Percentiles rank a stretch among this genome's conserved stretches.
Conservation (phyloP, 2,113 vertebrate species). For the Carassius carassius region DNA sequence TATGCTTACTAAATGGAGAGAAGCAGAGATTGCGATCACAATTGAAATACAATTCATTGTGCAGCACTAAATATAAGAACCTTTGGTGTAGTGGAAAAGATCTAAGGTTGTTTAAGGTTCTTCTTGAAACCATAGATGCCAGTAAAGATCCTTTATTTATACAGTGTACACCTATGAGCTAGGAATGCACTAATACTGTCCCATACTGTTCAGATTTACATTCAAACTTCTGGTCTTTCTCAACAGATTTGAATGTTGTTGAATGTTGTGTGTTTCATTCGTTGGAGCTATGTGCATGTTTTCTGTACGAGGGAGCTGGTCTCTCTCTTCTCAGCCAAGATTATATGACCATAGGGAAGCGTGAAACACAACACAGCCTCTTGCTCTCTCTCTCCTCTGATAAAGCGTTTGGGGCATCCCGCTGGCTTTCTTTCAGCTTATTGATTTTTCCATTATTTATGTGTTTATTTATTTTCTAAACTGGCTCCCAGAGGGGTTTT, state of each 20-base stretch:
- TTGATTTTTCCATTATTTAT: conserved; percentile 70
- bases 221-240: not conserved
- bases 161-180: not conserved
- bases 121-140: too few relatives aligned
- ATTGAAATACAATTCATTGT: too few relatives aligned
- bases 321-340: conserved; percentile 59
- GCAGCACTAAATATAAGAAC: too few relatives aligned
- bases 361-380: conserved; percentile 65
- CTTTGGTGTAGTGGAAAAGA: too few relatives aligned
- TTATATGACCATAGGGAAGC: conserved; percentile 64
- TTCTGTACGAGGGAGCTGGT: conserved; percentile 63
- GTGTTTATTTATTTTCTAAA: conserved; percentile 69
- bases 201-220: not conserved
- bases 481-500: conserved; percentile 66
- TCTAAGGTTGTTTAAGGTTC: too few relatives aligned
- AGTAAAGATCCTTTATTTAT: too few relatives aligned
- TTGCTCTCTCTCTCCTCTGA: not conserved
- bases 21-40: too few relatives aligned
- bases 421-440: conserved; percentile 45
- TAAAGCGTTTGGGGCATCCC: conserved; percentile 18
- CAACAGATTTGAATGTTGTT: conserved; percentile 50
- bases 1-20: too few relatives aligned
- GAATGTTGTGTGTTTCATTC: conserved; percentile 35
- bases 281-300: conserved; percentile 53
- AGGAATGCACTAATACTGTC: not conserved